Base-by-base conservation (phyloP, 2,797 vertebrate genomes). In the Sphaeramia orbicularis region DNA sequence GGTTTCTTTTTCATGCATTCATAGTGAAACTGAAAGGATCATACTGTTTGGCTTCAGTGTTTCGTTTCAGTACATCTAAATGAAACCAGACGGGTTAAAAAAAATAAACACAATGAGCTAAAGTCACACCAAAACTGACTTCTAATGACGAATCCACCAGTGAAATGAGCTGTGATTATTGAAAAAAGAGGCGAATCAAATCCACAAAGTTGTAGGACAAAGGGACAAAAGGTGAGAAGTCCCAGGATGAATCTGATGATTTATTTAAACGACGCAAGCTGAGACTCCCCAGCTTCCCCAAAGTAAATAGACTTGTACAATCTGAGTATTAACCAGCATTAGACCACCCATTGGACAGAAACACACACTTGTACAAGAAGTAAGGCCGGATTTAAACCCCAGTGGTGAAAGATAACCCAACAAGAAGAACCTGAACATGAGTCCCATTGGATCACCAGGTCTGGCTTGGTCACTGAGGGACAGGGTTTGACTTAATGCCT, bases 301-400 rank as follows among this genome's bases (percentile, higher is more conserved):
- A 44, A 38, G 30, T 35, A 32, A 62, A 64, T 27, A 62, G 47
- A 43, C 42, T 47, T 36, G 69, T 35, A 66, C 36, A 52, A 64
- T 53, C 7, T 54, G 40, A 15, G 47, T 38, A 21, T 67, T 61
- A 65, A 38, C 43, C 59, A 52, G 55, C 44, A 30, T 66, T 45
- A 65, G 77, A 81, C 77, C 84, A 83, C 76, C 76, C 74, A 77
- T 62, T 37, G 27, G 59, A 80, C 30, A 67, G 19, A 70, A 58
- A 70, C 21, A 52, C 38, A 40, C 21, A 45, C 18, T n/a, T n/a
- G 63, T 15, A 56, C n/a, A 63, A 75, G 36, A 81, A 63, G 62
- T 19, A 43, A 65, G 50, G 32, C 52, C 47, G 67, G 36, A 69
- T 74, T 84, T 35, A 71, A 75, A 76, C 47, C 54, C 47, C 43